Base-by-base conservation (phyloP, 92 coral and sea anemone species). In the Porites lobata region DNA sequence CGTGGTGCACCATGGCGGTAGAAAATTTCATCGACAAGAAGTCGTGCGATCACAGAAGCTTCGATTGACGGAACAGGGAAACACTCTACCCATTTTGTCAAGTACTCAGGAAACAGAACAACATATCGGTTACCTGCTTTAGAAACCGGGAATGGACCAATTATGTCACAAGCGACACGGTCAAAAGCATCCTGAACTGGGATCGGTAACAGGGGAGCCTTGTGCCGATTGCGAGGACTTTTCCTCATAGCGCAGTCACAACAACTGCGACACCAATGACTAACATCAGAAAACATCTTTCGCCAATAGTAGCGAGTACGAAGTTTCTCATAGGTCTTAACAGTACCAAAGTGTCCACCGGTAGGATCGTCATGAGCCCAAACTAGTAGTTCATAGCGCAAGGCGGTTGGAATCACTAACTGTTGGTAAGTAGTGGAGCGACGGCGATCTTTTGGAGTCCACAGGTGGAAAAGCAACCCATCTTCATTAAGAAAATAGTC, bases 261-360 rank as follows among this genome's bases (percentile, higher is more conserved):
- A 22, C 93, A 88, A 4, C 86, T 79, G 2, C 51, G 58, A 47
- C 87, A 76, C 86, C 91, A 94, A 13, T 87, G 79, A 12, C 82
- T 72, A 21, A 90, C 52, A 24, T 92, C 95, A 5, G 75, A 19
- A 54, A 65, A 92, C 94, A 94, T 91, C 14, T 83, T 78, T 5
- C 83, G 76, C 93, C 92, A 93, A 43, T 72, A 93, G 21, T 93
- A 93, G 6, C 92, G 62, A 1, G 7, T 65, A 11, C 94, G 91
- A 15, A 93, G 24, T 26, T 88, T 93, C 32, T 88, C 96, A 77
- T 90, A 87, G 7, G 94, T 94, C 81, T 94, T 94, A 0, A 65
- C 57, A 3, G 88, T 62, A 0, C 94, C 94, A 29, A 94, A 54
- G 50, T 94, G 96, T 1, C 89, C 92, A 0, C 83, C 90, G 6